Conservation (phyloP, 2,888 invertebrate species). For the Tanytarsus gracilentus region DNA sequence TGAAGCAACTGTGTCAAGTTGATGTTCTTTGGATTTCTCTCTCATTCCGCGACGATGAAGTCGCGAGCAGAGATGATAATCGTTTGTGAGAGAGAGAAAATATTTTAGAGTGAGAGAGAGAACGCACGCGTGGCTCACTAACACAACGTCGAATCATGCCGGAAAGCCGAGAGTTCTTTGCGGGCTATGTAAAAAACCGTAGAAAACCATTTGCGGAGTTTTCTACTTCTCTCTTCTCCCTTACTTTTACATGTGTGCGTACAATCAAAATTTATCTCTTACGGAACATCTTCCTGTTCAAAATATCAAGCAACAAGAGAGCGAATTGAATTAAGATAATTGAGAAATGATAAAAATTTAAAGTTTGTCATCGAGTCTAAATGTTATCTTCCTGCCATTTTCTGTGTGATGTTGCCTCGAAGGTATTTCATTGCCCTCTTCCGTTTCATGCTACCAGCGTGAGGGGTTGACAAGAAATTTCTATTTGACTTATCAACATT, state of each 20-base stretch:
- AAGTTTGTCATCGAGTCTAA: slow-evolving; percentile 4
- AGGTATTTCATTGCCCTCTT: background rate
- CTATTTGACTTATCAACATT: no score
- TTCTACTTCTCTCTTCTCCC: slow-evolving; percentile 12
- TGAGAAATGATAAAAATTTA: slow-evolving; percentile 24
- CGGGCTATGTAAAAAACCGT: background rate
- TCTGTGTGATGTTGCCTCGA: background rate
- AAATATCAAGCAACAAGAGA: background rate
- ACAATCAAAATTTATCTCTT: background rate
- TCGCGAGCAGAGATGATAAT: background rate
- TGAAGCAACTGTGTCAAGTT: slow-evolving; percentile 23
- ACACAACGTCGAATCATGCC: background rate
- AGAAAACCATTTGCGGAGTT: background rate
- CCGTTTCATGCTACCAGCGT: background rate
- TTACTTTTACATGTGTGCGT: background rate
- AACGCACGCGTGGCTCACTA: slow-evolving; percentile 23
- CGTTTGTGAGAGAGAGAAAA: background rate
- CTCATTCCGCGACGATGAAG: background rate
- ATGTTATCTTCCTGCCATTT: background rate
- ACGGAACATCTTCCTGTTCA: background rate
- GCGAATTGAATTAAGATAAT: slow-evolving; percentile 26
- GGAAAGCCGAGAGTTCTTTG: background rate
- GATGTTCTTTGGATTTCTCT: background rate
- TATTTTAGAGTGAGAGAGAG: background rate
- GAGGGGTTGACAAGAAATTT: no score